These are phyloP conservation scores for Bombyx mori DNA, from an alignment of 1,140 invertebrate species.

Conservation along the genomic window ASM3026992v2 NC_085121.1:8520001-8520500, in stretches of 20 bases:
- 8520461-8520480: constrained; percentile 38
- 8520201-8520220: constrained; percentile 17
- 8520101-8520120: constrained; percentile 41
- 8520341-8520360: too few species aligned
- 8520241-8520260: too few species aligned
- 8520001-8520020: constrained; percentile 59
- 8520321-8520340: too few species aligned
- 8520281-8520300: too few species aligned
- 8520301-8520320: too few species aligned
- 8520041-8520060: constrained; percentile 66
- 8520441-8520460: too few species aligned
- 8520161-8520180: constrained; percentile 41
- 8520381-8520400: too few species aligned
- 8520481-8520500: constrained; percentile 61
- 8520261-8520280: too few species aligned
- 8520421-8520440: constrained; percentile 14
- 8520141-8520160: constrained; percentile 65
- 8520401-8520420: constrained; percentile 39
- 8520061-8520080: constrained; percentile 70
- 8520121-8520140: constrained; percentile 59
- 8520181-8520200: constrained; percentile 37
- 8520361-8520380: too few species aligned
- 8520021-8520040: constrained; percentile 62
- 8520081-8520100: constrained; percentile 70
- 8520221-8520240: constrained; percentile 6